phyloP scores from a whole-genome alignment of 2,888 invertebrate genomes.

The Aquatica leii region DNA sequence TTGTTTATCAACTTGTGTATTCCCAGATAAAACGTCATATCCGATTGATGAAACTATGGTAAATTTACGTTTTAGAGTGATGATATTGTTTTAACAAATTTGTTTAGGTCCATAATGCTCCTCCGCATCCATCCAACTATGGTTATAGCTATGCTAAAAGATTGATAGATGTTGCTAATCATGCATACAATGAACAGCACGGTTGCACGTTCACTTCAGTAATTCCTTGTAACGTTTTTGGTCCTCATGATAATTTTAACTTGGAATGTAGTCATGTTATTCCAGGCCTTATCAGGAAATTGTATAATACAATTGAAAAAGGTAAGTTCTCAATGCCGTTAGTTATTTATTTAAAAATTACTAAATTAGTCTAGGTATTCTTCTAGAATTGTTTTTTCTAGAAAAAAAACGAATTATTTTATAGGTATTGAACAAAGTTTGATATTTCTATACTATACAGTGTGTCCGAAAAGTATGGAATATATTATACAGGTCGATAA shows the following conservation, averaged over 20 bases:
- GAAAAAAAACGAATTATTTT: no score
- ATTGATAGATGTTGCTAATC: conserved; percentile 92
- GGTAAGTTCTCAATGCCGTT: conserved; percentile 58
- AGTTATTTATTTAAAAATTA: no score
- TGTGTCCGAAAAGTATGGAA: no score
- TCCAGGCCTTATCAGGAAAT: conserved; percentile 90
- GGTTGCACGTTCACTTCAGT: conserved; percentile 88
- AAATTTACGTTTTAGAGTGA: conserved; percentile 41
- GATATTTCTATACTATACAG: no score
- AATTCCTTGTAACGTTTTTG: conserved; percentile 98
- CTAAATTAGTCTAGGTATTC: conserved; percentile 19
- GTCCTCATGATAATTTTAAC: conserved; percentile 94
- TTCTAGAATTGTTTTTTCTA: no score
- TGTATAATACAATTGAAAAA: conserved; percentile 73
- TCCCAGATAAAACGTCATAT: conserved; percentile 96
- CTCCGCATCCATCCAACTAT: conserved; percentile 96
- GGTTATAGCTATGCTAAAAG: conserved; percentile 99
- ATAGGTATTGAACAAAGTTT: no score
- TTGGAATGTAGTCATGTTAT: conserved; percentile 88
- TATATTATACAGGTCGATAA: no score
- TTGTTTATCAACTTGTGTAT: conserved; percentile 98
- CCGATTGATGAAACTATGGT: conserved; percentile 99
- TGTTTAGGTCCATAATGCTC: conserved; percentile 90
- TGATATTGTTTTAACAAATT: neutral
- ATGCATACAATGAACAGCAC: conserved; percentile 80